Evolutionary conservation across 2,797 vertebrate genomes (phyloP).

Genomic region (Arctocebus calabarensis): DNA sequence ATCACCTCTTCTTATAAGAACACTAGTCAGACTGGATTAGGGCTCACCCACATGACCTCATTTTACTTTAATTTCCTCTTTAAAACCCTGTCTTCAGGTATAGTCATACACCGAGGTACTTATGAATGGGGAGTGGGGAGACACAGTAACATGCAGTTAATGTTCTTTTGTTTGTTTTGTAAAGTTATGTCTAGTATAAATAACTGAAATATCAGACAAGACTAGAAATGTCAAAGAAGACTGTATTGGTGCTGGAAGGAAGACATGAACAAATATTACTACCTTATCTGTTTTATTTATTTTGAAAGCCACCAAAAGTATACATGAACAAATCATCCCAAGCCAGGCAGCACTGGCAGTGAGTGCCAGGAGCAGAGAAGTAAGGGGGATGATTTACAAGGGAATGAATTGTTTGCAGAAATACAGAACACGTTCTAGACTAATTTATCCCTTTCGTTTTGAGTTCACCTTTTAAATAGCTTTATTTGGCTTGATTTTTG

Average conservation of each 20-base stretch:
- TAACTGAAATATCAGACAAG: background rate
- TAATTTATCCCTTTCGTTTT: background rate
- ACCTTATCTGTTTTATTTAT: background rate
- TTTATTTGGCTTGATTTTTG: background rate
- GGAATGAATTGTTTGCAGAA: background rate
- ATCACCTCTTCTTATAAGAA: background rate
- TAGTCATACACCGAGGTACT: background rate
- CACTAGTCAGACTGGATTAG: background rate
- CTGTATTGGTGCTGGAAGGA: background rate
- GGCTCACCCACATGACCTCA: background rate
- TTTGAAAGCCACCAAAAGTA: background rate
- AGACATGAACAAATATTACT: background rate
- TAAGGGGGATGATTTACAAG: background rate
- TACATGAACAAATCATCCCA: background rate
- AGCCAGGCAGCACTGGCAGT: background rate
- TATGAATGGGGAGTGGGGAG: background rate
- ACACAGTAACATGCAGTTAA: background rate
- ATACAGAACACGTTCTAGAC: background rate
- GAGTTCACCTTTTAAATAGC: slow-evolving; percentile 5
- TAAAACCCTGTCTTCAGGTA: background rate
- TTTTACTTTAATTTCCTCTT: background rate
- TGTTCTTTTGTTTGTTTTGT: slow-evolving; percentile 22
- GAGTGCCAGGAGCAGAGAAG: background rate
- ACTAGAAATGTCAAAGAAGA: background rate
- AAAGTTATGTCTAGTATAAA: background rate